phyloP scores from a whole-genome alignment of 2,797 vertebrate species.

The Onychomys leucogaster region DNA sequence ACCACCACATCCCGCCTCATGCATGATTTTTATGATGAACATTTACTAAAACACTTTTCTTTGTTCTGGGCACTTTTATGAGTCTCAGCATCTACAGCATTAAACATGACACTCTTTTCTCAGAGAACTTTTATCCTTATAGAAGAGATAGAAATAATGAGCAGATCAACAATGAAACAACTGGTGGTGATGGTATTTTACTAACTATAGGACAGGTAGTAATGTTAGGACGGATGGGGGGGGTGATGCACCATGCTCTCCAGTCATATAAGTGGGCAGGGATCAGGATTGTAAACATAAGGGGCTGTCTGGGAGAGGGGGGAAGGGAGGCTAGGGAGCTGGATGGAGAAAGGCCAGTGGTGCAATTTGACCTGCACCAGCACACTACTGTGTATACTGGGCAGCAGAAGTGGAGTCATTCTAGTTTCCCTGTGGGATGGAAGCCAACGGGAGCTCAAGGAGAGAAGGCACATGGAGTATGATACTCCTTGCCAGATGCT shows the following conservation, averaged over 20 bases:
- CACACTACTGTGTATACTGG: neutral
- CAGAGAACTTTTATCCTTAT: neutral
- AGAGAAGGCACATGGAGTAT: neutral
- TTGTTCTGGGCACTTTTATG: neutral
- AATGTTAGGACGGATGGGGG: neutral
- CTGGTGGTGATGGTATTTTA: neutral
- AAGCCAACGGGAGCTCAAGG: neutral
- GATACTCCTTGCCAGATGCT: neutral
- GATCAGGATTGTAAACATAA: neutral
- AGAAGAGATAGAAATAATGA: neutral
- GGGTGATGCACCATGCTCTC: neutral
- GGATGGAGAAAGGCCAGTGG: accelerated
- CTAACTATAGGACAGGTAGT: neutral
- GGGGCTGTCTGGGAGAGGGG: accelerated
- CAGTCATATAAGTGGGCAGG: neutral
- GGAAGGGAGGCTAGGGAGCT: neutral
- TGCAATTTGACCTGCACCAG: accelerated
- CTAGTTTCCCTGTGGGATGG: neutral
- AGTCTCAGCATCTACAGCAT: neutral
- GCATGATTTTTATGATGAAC: neutral
- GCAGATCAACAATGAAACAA: neutral
- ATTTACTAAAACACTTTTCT: conserved; percentile 32
- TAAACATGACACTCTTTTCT: neutral
- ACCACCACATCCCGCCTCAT: neutral
- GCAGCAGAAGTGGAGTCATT: neutral